Conservation (phyloP, 2,888 invertebrate genomes). For the Leptinotarsa haldemani region DNA sequence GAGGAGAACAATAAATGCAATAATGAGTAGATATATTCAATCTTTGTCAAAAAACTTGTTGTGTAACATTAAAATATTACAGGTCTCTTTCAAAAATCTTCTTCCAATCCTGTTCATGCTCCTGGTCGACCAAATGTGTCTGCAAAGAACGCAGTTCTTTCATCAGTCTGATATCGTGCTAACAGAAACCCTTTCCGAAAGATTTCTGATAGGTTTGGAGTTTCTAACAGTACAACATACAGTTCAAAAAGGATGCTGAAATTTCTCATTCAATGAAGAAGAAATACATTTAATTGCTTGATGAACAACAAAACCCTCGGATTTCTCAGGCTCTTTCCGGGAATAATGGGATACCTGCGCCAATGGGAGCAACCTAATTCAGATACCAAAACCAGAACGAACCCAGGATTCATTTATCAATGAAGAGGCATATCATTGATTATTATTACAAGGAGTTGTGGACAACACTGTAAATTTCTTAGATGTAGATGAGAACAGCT, state of each 20-base stretch:
- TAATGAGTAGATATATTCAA: neutral
- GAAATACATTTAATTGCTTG: neutral
- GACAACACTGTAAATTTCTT: conserved; percentile 17
- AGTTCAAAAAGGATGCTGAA: neutral
- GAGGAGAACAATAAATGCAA: neutral
- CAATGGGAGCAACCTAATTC: conserved; percentile 16
- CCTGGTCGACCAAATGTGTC: neutral
- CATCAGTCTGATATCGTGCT: neutral
- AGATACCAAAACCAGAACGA: conserved; percentile 19
- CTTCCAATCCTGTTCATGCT: neutral
- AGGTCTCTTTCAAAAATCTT: neutral
- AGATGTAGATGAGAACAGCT: conserved; percentile 24
- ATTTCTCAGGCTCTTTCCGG: too few species aligned
- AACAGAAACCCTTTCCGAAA: conserved; percentile 2
- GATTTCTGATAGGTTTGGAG: conserved; percentile 17
- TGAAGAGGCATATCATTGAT: conserved; percentile 21
- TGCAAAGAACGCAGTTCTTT: neutral
- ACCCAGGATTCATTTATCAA: too few species aligned
- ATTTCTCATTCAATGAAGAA: conserved; percentile 9
- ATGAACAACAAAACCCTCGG: conserved; percentile 1
- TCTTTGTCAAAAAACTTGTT: neutral
- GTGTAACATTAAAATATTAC: neutral
- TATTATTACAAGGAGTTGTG: conserved; percentile 24
- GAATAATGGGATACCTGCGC: neutral
- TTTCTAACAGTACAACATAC: neutral